Evolutionary conservation across 2,888 invertebrate species (phyloP), one percentile per base, ranked within the genome.

Genomic region (Ctenicera cuprea): DNA sequence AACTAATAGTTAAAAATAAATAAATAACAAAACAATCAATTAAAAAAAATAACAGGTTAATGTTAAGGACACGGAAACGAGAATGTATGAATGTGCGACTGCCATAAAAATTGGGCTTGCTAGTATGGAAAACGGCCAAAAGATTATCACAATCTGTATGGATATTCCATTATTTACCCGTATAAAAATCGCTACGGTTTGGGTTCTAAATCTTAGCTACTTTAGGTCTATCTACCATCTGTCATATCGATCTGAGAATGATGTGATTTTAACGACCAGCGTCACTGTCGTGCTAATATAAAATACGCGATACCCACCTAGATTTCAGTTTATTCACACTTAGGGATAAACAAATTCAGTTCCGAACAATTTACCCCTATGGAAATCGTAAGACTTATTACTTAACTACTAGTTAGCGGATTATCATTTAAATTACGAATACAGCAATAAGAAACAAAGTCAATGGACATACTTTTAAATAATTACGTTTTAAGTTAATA

Each of bases 241-340:
- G 57, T 54, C 67, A 67, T 43, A 57, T 67, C 67, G 57, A 67
- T 67, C 33, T 67, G 67, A 67, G 30, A 54, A 54, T 67, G 66
- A 66, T 66, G 67, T 16, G 67, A 67, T 54, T 67, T 67, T 67
- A 67, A 67, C 67, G 67, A 67, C 67, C 57, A 26, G 14, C 30
- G 12, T 22, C 30, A 37, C 18, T 59, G 33, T 22, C 54, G 54
- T 14, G 26, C 30, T 54, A 54, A 54, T 61, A 61, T 37, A 61
- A 61, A 61, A 22, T 61, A 38, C 33, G 41, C 12, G 61, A 61
- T 61, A 61, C 18, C 38, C 61, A 61, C 26, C 54, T 30, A 30
- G 26, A 54, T 26, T 54, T 33, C 30, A 14, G 54, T 54, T 54
- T 54, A 48, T 48, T 48, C 48, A 1, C 48, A 11, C 48, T 48